phyloP scores from a whole-genome alignment of 2,888 invertebrate genomes.

The Stenodera caucasica region DNA sequence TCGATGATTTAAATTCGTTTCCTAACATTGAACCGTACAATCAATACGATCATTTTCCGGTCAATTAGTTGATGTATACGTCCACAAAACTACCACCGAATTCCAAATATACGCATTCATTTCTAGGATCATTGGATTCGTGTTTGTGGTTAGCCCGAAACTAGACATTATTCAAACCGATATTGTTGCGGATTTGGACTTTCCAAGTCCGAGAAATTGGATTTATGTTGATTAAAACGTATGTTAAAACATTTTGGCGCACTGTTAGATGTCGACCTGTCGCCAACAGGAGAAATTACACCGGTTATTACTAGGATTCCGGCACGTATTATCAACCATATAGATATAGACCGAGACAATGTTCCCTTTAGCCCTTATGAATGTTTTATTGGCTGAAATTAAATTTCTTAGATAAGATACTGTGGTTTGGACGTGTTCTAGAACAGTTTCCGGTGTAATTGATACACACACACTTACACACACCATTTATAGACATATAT shows the following conservation, averaged over 20 bases:
- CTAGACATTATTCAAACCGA: not conserved
- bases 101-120: not conserved
- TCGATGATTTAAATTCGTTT: not conserved
- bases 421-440: slow-evolving; percentile 39
- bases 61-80: not conserved
- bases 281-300: slow-evolving; percentile 49
- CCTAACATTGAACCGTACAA: not conserved
- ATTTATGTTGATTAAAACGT: slow-evolving; percentile 34
- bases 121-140: not conserved
- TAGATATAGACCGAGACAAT: slow-evolving; percentile 25
- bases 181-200: slow-evolving; percentile 11
- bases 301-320: slow-evolving; percentile 53
- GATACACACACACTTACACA: slow-evolving; percentile 19
- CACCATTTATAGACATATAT: too few species aligned
- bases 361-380: slow-evolving; percentile 45
- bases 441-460: slow-evolving; percentile 25
- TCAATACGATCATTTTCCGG: not conserved
- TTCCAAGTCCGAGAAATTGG: too few species aligned
- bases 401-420: slow-evolving; percentile 51
- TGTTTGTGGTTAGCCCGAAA: not conserved
- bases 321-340: slow-evolving; percentile 45
- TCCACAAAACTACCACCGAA: not conserved
- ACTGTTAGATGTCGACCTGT: slow-evolving; percentile 39
- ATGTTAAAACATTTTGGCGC: slow-evolving; percentile 39
- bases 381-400: slow-evolving; percentile 54